Conservation (phyloP, 2,797 vertebrate species). For the Acropternis orthonyx region DNA sequence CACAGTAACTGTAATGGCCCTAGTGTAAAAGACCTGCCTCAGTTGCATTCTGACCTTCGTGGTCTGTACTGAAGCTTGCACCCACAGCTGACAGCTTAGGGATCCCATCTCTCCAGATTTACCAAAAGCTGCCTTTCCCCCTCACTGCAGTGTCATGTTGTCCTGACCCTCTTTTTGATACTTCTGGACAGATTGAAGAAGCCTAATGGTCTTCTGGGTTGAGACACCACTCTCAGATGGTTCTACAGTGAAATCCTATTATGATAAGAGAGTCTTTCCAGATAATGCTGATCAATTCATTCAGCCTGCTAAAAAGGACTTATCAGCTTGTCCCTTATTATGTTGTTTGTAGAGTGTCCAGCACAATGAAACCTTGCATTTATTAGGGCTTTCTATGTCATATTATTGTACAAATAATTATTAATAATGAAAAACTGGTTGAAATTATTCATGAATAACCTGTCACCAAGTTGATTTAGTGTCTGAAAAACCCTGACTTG, state of each 20-base stretch:
- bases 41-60: not conserved
- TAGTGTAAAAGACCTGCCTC: not conserved
- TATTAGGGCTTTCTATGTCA: slow-evolving; percentile 15
- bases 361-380: slow-evolving; percentile 17
- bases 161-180: not conserved
- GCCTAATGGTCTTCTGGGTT: not conserved
- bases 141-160: fast-evolving
- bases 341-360: not conserved
- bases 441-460: slow-evolving; percentile 52
- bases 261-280: not conserved
- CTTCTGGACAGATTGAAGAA: not conserved
- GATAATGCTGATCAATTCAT: slow-evolving; percentile 1
- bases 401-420: slow-evolving; percentile 49
- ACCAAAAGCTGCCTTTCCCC: not conserved
- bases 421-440: slow-evolving; percentile 41
- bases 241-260: not conserved
- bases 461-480: slow-evolving; percentile 22
- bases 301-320: not conserved
- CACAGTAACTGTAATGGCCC: not conserved
- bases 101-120: not conserved
- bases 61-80: not conserved
- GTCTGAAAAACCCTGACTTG: slow-evolving; percentile 10
- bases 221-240: not conserved
- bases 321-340: not conserved
- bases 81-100: not conserved